phyloP scores from a whole-genome alignment of 2,113 vertebrate genomes.

The Syngnathoides biaculeatus region DNA sequence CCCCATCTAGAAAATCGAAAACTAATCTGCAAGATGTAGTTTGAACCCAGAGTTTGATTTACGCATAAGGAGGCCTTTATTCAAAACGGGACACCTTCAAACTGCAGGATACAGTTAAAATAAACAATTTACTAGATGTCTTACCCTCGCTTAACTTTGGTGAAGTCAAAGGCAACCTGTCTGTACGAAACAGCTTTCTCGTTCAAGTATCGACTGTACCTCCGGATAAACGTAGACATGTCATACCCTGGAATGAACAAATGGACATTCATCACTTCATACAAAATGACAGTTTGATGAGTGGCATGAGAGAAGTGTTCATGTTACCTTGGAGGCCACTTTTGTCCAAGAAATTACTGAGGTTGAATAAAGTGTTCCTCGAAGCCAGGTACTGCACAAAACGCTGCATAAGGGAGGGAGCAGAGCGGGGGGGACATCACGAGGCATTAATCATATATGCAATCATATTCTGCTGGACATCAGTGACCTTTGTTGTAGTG shows the following conservation, averaged over 20 bases:
- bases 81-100: not conserved
- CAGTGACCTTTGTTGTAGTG: not conserved
- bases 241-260: conserved; percentile 80
- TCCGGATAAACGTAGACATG: conserved; percentile 97
- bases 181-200: conserved; percentile 99
- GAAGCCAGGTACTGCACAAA: conserved; percentile 99
- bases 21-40: no score
- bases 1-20: no score
- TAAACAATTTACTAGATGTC: conserved; percentile 29
- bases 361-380: conserved; percentile 98
- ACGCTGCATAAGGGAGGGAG: conserved; percentile 74
- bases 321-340: conserved; percentile 92
- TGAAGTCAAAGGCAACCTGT: conserved; percentile 99
- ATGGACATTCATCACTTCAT: not conserved
- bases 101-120: not conserved
- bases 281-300: not conserved
- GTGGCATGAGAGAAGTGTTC: not conserved
- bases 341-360: conserved; percentile 99
- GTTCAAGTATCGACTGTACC: conserved; percentile 96
- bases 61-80: not conserved
- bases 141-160: conserved; percentile 98
- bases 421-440: not conserved
- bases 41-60: no score
- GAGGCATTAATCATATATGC: not conserved
- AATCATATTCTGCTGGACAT: not conserved